phyloP scores from a whole-genome alignment of 1,140 invertebrate genomes.

The Olivierus martensii region DNA sequence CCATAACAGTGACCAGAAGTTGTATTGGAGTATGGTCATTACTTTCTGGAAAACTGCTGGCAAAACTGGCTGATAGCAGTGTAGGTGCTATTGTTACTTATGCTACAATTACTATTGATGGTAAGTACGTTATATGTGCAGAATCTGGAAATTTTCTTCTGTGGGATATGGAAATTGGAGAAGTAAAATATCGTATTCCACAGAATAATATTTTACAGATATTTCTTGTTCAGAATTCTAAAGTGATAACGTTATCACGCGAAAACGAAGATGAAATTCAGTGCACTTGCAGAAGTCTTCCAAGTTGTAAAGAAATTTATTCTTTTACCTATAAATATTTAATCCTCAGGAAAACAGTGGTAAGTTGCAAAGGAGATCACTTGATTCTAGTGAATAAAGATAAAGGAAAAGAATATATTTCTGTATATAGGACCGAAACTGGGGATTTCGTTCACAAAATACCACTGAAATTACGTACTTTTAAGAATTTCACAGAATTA shows the following conservation, averaged over 20 bases:
- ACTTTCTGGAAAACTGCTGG: conserved; percentile 61
- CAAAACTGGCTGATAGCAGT: conserved; percentile 78
- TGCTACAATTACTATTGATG: conserved; percentile 69
- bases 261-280: conserved; percentile 20
- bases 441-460: conserved; percentile 61
- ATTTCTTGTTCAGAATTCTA: conserved; percentile 60
- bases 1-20: conserved; percentile 76
- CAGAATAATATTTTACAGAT: conserved; percentile 76
- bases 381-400: conserved; percentile 64
- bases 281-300: conserved; percentile 28
- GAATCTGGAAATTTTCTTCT: conserved; percentile 85
- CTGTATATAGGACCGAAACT: conserved; percentile 67
- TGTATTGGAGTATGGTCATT: conserved; percentile 93
- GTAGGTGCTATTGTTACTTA: conserved; percentile 90
- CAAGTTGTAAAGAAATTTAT: conserved; percentile 54
- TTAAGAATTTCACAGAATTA: neutral
- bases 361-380: conserved; percentile 64
- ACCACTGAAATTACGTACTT: conserved; percentile 18
- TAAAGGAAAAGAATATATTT: conserved; percentile 68
- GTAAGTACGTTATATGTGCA: conserved; percentile 66
- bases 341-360: conserved; percentile 53
- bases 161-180: conserved; percentile 62
- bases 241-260: conserved; percentile 66
- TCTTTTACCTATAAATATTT: conserved; percentile 61
- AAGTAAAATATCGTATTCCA: conserved; percentile 49